Evolutionary conservation across 2,888 invertebrate genomes (phyloP), one percentile per base, ranked within the genome.

Genomic region (Drosophila kambysellisi): DNA sequence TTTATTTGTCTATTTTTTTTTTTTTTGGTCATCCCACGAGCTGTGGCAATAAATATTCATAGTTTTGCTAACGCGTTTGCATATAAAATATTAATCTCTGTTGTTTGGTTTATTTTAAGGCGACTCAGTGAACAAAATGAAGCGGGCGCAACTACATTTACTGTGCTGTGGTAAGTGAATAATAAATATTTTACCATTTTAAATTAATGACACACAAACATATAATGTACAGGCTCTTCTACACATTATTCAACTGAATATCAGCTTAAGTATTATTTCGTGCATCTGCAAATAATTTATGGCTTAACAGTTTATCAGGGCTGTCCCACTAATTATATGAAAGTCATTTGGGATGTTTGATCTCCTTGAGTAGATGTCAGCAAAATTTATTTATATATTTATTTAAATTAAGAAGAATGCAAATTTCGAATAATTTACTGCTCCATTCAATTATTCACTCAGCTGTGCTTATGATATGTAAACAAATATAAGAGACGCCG

Each of bases 111-210:
- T 83, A 51, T 25, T 91, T 91, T 35, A 65, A 91, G 91, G 85
- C 83, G 74, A 86, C 77, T 85, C 83, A 69, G 70, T 77, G 68
- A 64, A 82, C 72, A 91, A 90, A 85, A 92, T 91, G 91, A 72
- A 77, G 69, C 82, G 70, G 56, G 73, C 75, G 81, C 75, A 84
- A 66, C 63, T 75, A 35, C 72, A 75, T 66, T 67, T 91, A 50
- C 56, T 88, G 15, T 88, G 81, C 68, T 76, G 81, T 59, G 91
- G 91, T 91, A 86, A 91, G 89, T 89, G 30, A 29, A 6, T 35
- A 20, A 11, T 12, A 56, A 56, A 69, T 43, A 57, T 5, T 32
- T 15, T 41, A 15, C 15, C 2, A 41, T n/a, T 56, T 37, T 37
- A 12, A 20, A 29, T 33, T 29, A 11, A 51, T 53, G 46, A 15